Evolutionary conservation across 2,113 vertebrate species (phyloP), one percentile per base, ranked within the genome.

Genomic region (Camelus bactrianus): DNA sequence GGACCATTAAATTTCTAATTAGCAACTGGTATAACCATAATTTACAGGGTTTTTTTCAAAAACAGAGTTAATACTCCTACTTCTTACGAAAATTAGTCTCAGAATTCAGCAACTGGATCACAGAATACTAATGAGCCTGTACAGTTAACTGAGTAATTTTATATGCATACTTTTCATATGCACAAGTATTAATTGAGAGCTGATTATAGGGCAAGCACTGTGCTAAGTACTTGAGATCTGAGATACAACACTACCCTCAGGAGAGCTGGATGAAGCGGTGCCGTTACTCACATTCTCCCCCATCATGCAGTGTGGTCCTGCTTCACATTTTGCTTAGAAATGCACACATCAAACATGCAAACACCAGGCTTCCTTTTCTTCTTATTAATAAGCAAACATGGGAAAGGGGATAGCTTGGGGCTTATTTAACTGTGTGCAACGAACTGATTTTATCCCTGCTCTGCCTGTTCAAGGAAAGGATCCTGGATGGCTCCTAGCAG

Each of bases 271-370:
- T 1, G 19, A 12, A 6, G 19, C 0, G 30, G 58, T 3, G 72
- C 46, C 19, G 20, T 6, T 32, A 10, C 19, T 67, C 46, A n/a
- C 20, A 28, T 8, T 11, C 14, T 73, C 26, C 3, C 6, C 8
- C 32, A 9, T 0, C 0, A 4, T 1, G 28, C 16, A 1, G 9
- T 0, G 6, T 35, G 10, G 4, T 28, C 28, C 30, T 3, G 42
- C 6, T 30, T 26, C 69, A 26, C 4, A 0, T 15, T 64, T 16
- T 42, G 19, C 50, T 56, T 17, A 17, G 38, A 58, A 54, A 86
- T 9, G 60, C 0, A 7, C 2, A 4, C 0, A 14, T 13, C 42
- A 26, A 3, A 70, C 12, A 19, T 13, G 52, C 64, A 73, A 6
- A n/a, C 20, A 6, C 11, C 24, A n/a, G 86, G 56, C 56, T 46